phyloP scores from a whole-genome alignment of 2,888 invertebrate genomes.

The Cataglyphis albicans region DNA sequence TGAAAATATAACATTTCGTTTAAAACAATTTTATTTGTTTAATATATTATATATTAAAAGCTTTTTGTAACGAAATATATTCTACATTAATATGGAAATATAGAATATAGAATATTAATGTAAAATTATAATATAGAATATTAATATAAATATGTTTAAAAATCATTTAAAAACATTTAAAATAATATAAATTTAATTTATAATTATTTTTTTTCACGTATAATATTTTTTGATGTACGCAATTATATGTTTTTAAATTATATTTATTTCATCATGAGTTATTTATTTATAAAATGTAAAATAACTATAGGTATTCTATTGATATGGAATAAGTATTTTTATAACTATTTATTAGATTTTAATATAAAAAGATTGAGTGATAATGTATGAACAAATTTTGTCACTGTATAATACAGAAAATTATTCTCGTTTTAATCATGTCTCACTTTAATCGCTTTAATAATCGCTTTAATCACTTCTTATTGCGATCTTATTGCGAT shows the following conservation, averaged over 20 bases:
- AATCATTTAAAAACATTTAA: background rate
- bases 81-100: no score
- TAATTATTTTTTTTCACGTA: background rate
- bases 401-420: background rate
- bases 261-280: conserved; percentile 2
- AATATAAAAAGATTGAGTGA: conserved; percentile 18
- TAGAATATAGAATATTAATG: conserved; percentile 8
- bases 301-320: background rate
- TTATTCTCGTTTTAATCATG: background rate
- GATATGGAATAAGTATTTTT: background rate
- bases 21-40: background rate
- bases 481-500: background rate
- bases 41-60: background rate
- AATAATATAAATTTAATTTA: conserved; percentile 19
- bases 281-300: conserved; percentile 28
- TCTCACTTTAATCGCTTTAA: background rate
- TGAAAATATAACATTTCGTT: conserved; percentile 11
- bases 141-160: conserved; percentile 11
- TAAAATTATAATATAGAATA: background rate
- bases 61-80: conserved; percentile 9
- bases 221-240: background rate
- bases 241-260: conserved; percentile 3
- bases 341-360: conserved; percentile 17
- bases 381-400: conserved; percentile 18
- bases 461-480: background rate